phyloP scores from a whole-genome alignment of 1,140 invertebrate species.

The Pseudachorutes palmiensis region DNA sequence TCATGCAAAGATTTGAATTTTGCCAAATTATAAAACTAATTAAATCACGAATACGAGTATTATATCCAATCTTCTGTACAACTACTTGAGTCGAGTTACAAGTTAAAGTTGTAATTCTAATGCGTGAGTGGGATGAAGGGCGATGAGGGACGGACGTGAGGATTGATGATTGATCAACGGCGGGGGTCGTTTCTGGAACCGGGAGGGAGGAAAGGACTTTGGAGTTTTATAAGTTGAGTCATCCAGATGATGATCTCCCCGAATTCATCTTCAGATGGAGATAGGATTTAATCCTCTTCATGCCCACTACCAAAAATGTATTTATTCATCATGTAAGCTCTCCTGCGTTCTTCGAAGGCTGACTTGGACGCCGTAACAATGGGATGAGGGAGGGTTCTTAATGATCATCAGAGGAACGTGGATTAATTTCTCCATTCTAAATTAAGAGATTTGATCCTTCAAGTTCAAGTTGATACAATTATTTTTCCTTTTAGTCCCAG shows the following conservation, averaged over 20 bases:
- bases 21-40: too few relatives aligned
- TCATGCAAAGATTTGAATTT: too few relatives aligned
- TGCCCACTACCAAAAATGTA: neutral
- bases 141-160: slow-evolving; percentile 7
- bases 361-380: neutral
- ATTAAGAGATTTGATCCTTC: neutral
- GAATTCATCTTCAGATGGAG: slow-evolving; percentile 6
- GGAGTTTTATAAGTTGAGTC: slow-evolving; percentile 2
- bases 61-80: too few relatives aligned
- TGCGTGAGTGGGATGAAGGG: neutral
- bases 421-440: neutral
- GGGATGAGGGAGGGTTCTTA: neutral
- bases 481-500: too few relatives aligned
- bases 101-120: too few relatives aligned
- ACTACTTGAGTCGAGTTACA: too few relatives aligned
- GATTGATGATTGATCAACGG: neutral
- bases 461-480: neutral
- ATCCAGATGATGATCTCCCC: slow-evolving; percentile 2
- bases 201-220: neutral
- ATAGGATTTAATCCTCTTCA: slow-evolving; percentile 10
- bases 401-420: neutral
- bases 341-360: neutral
- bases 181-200: neutral
- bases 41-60: too few relatives aligned
- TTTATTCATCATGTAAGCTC: neutral